Evolutionary conservation across 2,113 vertebrate genomes (phyloP).

Genomic region (Bombycilla garrulus): DNA sequence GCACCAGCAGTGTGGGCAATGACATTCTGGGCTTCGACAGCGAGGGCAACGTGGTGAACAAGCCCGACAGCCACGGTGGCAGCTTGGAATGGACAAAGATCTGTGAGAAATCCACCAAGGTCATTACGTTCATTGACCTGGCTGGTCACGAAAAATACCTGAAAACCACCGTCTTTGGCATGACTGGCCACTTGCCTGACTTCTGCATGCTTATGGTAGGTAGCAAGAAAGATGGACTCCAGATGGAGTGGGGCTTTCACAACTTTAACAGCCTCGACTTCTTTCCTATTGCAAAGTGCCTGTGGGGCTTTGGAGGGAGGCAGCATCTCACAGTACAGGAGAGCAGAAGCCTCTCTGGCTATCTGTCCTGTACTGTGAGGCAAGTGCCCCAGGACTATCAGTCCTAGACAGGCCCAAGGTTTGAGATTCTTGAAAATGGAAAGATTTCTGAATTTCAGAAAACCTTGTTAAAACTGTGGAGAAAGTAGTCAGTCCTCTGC

Average conservation of each 20-base stretch:
- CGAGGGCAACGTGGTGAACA: constrained; percentile 94
- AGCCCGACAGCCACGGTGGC: constrained; percentile 94
- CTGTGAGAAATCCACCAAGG: constrained; percentile 97
- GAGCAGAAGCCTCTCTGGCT: background rate
- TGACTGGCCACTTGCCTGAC: constrained; percentile 96
- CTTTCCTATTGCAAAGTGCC: background rate
- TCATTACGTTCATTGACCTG: constrained; percentile 97
- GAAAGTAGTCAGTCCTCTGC: background rate
- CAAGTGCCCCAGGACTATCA: background rate
- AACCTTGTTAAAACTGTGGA: background rate
- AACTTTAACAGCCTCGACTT: background rate
- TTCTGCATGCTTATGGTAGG: constrained; percentile 99
- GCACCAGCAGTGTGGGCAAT: constrained; percentile 97
- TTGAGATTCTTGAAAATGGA: background rate
- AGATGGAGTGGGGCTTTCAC: background rate
- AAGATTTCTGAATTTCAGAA: background rate
- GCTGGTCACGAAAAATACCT: constrained; percentile 98
- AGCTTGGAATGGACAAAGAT: constrained; percentile 99
- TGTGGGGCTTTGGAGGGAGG: background rate
- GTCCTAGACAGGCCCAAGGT: background rate
- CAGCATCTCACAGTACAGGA: background rate
- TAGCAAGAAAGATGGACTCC: background rate
- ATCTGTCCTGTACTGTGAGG: background rate
- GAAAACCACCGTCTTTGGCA: constrained; percentile 98
- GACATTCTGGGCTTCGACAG: constrained; percentile 98